Conservation (phyloP, 2,797 vertebrate species). For the Sebastes taczanowskii region DNA sequence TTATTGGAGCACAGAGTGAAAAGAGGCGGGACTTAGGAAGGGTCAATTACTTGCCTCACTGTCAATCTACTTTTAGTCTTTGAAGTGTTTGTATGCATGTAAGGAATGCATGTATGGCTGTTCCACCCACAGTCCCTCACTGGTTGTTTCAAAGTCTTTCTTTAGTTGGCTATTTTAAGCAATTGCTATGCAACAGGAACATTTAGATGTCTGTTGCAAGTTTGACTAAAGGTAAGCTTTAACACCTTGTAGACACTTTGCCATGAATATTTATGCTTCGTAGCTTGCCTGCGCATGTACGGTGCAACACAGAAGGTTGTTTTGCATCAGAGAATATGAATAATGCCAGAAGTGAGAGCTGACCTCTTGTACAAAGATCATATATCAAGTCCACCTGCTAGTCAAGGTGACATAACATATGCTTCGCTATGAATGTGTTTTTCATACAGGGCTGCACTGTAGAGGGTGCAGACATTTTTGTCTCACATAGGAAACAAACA, state of each 20-base stretch:
- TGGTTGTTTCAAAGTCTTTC: background rate
- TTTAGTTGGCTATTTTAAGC: background rate
- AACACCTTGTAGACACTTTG: slow-evolving; percentile 40
- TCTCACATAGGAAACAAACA: background rate
- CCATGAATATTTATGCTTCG: slow-evolving; percentile 54
- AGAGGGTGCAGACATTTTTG: background rate
- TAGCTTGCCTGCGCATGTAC: slow-evolving; percentile 23
- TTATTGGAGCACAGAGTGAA: background rate
- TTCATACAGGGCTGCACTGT: background rate
- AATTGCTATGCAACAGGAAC: slow-evolving; percentile 34
- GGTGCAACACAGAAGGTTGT: slow-evolving; percentile 48
- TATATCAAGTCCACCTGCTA: slow-evolving; percentile 55
- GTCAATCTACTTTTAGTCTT: background rate
- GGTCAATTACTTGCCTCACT: background rate
- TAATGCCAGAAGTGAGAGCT: slow-evolving; percentile 58
- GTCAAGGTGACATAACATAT: slow-evolving; percentile 51
- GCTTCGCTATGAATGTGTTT: slow-evolving; percentile 25
- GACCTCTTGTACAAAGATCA: slow-evolving; percentile 66
- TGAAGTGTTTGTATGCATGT: background rate
- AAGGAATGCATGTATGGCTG: background rate
- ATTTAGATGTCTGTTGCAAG: slow-evolving; percentile 35
- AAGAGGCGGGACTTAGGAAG: background rate
- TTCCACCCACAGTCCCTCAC: background rate
- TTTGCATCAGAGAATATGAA: slow-evolving; percentile 61
- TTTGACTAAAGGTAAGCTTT: slow-evolving; percentile 33